These are phyloP conservation scores for Pyralis farinalis DNA, from an alignment of 2,888 invertebrate species.

Conservation along the genomic window DNA sequence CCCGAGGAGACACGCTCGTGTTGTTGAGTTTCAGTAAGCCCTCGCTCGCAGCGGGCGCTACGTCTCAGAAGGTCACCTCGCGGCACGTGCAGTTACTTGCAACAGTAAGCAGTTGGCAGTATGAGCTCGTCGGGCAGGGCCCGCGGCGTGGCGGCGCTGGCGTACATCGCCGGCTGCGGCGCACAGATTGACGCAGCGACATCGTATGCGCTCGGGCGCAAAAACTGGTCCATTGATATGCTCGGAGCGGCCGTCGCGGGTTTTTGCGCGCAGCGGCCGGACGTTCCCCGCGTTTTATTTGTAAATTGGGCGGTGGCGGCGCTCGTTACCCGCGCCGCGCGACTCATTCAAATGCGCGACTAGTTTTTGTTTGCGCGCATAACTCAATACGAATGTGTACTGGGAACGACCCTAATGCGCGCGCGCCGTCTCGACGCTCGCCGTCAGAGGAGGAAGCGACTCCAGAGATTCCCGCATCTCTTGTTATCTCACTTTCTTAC, in stretches of 20 bases:
- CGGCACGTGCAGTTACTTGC: too few species aligned
- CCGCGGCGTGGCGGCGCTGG: too few species aligned
- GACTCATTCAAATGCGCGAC: conserved; percentile 74
- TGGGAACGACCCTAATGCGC: conserved; percentile 58
- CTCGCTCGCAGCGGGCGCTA: too few species aligned
- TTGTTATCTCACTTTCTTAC: too few species aligned
- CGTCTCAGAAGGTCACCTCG: too few species aligned
- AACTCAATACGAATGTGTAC: conserved; percentile 67
- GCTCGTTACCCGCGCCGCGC: conserved; percentile 21
- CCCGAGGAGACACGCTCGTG: too few species aligned
- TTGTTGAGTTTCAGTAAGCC: too few species aligned
- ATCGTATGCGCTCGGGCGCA: conserved; percentile 44
- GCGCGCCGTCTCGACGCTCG: conserved; percentile 22
- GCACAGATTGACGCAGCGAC: conserved; percentile 41
- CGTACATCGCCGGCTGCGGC: not conserved
- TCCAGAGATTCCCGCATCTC: too few species aligned
- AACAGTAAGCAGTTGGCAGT: too few species aligned
- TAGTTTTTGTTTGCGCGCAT: conserved; percentile 68
- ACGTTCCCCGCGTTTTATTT: conserved; percentile 76
- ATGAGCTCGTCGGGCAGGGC: too few species aligned
- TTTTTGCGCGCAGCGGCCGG: conserved; percentile 62
- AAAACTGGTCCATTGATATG: conserved; percentile 75
- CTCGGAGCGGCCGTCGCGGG: conserved; percentile 52
- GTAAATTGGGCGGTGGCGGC: conserved; percentile 62
- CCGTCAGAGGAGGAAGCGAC: too few species aligned